These are phyloP conservation scores for Aspidoscelis tigris DNA, from an alignment of 2,113 vertebrate species.

Conservation along the genomic window DNA sequence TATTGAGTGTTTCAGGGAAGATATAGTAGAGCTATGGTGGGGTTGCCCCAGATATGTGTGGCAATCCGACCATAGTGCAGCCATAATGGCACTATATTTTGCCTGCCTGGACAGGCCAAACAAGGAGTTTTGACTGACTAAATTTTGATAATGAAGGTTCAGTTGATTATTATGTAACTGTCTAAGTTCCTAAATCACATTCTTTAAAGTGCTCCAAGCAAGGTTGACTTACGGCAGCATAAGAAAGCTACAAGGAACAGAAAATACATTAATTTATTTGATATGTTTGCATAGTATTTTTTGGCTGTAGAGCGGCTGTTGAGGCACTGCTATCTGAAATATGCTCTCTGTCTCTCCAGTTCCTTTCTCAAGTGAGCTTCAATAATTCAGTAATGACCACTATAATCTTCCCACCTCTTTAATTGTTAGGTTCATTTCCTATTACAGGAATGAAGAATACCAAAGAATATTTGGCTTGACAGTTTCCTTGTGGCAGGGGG, in stretches of 20 bases:
- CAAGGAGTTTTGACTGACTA: background rate
- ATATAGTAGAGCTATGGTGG: no score
- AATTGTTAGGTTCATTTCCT: background rate
- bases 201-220: background rate
- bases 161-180: background rate
- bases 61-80: no score
- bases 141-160: background rate
- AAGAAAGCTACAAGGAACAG: background rate
- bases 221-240: background rate
- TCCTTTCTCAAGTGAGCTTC: background rate
- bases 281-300: background rate
- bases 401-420: background rate
- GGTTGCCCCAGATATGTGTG: no score
- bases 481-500: background rate
- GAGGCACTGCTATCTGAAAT: background rate
- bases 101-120: no score
- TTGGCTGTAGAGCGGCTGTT: background rate
- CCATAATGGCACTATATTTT: no score
- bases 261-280: background rate
- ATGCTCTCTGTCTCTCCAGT: no score
- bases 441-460: background rate
- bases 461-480: background rate
- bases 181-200: background rate
- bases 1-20: no score
- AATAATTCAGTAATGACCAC: no score